A percentile compares a stretch with the other conserved stretches of the same genome.
phyloP scores from a whole-genome alignment of 2,888 invertebrate species.

The Amiota communis region DNA sequence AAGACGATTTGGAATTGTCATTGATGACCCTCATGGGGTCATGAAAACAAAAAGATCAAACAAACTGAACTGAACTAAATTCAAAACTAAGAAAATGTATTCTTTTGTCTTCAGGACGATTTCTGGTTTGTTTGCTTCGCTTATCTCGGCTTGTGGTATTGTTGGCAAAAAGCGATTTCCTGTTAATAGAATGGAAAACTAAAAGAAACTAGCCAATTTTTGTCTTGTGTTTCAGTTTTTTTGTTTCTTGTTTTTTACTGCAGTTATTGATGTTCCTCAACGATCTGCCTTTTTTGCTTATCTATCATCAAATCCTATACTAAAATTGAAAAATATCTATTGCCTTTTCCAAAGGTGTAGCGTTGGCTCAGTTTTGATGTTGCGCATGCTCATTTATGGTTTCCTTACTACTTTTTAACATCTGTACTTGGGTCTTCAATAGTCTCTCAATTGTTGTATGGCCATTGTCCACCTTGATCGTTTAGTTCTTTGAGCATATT shows the following conservation, averaged over 20 bases:
- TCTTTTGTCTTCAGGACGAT: conserved; percentile 12
- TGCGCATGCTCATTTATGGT: conserved; percentile 45
- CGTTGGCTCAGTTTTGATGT: conserved; percentile 49
- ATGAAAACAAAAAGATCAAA: background rate
- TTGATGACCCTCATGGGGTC: background rate
- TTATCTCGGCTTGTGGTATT: conserved; percentile 66
- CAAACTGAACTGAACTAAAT: background rate
- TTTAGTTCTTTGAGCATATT: background rate
- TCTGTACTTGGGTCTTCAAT: conserved; percentile 19
- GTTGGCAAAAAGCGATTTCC: conserved; percentile 46
- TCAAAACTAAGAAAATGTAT: background rate
- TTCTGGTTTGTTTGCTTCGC: conserved; percentile 48
- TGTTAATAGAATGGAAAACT: conserved; percentile 1
- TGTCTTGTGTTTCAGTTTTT: conserved; percentile 5
- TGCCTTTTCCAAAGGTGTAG: conserved; percentile 64
- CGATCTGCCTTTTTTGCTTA: background rate
- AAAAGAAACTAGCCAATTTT: conserved; percentile 39
- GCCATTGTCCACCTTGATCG: conserved; percentile 12
- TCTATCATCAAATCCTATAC: conserved; percentile 35
- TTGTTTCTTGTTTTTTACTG: no score
- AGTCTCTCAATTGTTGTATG: no score
- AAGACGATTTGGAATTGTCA: background rate
- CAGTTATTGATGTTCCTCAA: no score
- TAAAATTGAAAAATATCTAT: conserved; percentile 18
- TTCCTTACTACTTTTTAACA: conserved; percentile 38